Percentiles rank a stretch among this genome's conserved stretches.
These are phyloP conservation scores for Solea solea DNA, from an alignment of 2,113 vertebrate species.

Conservation along the genomic window DNA sequence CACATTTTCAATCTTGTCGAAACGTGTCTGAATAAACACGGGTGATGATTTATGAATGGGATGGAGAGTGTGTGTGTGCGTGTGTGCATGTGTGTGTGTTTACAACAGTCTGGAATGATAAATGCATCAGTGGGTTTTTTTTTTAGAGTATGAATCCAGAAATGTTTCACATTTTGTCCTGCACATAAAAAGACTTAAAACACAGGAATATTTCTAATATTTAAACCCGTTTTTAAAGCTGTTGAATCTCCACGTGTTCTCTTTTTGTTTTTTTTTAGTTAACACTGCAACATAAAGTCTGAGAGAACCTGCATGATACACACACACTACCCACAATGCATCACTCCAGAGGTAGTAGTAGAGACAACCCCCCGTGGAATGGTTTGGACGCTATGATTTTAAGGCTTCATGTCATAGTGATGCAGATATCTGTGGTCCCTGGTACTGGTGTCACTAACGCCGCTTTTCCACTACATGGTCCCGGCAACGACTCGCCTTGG, in stretches of 20 bases:
- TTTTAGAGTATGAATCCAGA: slow-evolving; percentile 14
- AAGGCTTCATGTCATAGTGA: neutral
- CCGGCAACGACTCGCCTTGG: no score
- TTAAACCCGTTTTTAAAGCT: neutral
- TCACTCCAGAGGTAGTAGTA: neutral
- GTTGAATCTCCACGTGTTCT: neutral
- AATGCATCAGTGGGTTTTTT: slow-evolving; percentile 10
- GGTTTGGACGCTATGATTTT: neutral
- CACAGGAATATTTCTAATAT: neutral
- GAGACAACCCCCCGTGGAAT: neutral
- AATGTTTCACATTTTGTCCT: slow-evolving; percentile 10
- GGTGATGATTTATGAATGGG: slow-evolving; percentile 32
- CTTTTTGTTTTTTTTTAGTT: neutral
- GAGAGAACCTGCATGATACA: neutral
- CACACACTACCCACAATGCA: neutral
- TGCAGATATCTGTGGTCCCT: neutral
- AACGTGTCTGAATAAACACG: slow-evolving; percentile 37
- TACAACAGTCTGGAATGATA: neutral
- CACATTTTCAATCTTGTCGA: slow-evolving; percentile 47
- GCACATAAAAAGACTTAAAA: neutral
- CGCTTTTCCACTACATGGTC: no score
- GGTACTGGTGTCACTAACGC: neutral
- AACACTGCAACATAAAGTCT: neutral
- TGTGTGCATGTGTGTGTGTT: neutral
- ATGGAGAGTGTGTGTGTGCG: slow-evolving; percentile 13